Conservation (phyloP, 2,888 invertebrate species). For the Theristus sp. region DNA sequence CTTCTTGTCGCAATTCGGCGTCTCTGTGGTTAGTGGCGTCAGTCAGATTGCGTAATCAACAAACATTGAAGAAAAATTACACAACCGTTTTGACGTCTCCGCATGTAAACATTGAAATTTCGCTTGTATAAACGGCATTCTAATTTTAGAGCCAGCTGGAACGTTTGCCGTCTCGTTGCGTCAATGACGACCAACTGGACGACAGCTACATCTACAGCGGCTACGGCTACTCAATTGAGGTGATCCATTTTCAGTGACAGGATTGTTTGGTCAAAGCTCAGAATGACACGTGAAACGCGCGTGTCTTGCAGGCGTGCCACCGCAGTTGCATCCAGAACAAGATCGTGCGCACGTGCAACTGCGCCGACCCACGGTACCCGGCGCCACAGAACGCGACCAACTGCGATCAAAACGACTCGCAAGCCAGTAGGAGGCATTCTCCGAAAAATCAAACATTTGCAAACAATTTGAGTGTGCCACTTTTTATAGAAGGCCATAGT, state of each 20-base stretch:
- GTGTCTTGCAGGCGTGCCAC: slow-evolving; percentile 16
- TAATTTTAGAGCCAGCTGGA: slow-evolving; percentile 15
- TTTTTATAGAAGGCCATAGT: no score
- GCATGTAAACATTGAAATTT: no score
- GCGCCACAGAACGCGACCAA: slow-evolving; percentile 11
- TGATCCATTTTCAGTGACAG: neutral
- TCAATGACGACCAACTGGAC: no score
- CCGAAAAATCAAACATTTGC: neutral
- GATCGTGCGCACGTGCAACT: slow-evolving; percentile 11
- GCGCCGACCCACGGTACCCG: slow-evolving; percentile 17
- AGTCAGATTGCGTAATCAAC: neutral
- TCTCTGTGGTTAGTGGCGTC: slow-evolving; percentile 1
- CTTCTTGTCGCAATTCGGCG: slow-evolving; percentile 16
- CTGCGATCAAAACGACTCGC: slow-evolving; percentile 16
- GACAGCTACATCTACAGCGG: no score
- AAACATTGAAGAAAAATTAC: neutral
- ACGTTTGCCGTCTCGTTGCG: slow-evolving; percentile 13
- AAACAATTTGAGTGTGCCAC: no score
- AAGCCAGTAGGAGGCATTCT: slow-evolving; percentile 10
- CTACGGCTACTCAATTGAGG: slow-evolving; percentile 2
- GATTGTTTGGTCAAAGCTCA: no score
- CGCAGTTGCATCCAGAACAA: slow-evolving; percentile 17
- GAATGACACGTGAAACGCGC: no score
- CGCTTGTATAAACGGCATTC: no score
- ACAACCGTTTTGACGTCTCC: no score